Conservation (phyloP, 1,140 invertebrate genomes). For the Papilio glaucus region DNA sequence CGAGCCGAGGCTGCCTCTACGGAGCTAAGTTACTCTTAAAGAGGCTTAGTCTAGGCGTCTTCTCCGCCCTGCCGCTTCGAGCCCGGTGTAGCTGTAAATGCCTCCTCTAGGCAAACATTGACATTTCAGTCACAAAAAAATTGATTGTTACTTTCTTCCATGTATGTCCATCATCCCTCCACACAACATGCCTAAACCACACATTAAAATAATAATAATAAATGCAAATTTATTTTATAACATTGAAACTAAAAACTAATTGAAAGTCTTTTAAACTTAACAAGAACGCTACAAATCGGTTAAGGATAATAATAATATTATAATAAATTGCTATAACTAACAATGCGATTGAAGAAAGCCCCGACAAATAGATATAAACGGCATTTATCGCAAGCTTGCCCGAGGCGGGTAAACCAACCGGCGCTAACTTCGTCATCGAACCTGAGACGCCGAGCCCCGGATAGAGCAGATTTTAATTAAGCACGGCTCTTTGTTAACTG, state of each 20-base stretch:
- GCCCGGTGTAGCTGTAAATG: too few species aligned
- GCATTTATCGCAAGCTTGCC: slow-evolving; percentile 45
- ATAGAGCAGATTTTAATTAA: slow-evolving; percentile 77
- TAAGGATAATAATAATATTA: slow-evolving; percentile 33
- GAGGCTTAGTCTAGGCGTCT: too few species aligned
- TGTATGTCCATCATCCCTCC: too few species aligned
- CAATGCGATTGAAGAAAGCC: slow-evolving; percentile 31
- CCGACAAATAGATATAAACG: slow-evolving; percentile 48
- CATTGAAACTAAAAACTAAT: not conserved
- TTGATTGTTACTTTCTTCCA: too few species aligned
- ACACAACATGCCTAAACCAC: too few species aligned
- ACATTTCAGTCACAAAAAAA: too few species aligned
- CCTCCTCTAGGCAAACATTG: too few species aligned
- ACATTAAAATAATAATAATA: too few species aligned
- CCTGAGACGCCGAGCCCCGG: slow-evolving; percentile 51
- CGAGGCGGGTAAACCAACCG: slow-evolving; percentile 49
- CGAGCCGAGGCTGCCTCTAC: too few species aligned
- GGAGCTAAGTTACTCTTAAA: too few species aligned
- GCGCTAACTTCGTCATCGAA: slow-evolving; percentile 56
- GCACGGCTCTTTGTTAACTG: slow-evolving; percentile 75
- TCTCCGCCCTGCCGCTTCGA: too few species aligned
- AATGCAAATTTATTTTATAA: not conserved
- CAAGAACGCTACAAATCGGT: not conserved
- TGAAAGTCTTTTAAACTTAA: not conserved
- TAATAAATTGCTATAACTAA: slow-evolving; percentile 20